A percentile compares a stretch with the other conserved stretches of the same genome.
These are phyloP conservation scores for Schlechtendalia chinensis DNA, from an alignment of 1,140 invertebrate species.

Conservation along the genomic window DNA sequence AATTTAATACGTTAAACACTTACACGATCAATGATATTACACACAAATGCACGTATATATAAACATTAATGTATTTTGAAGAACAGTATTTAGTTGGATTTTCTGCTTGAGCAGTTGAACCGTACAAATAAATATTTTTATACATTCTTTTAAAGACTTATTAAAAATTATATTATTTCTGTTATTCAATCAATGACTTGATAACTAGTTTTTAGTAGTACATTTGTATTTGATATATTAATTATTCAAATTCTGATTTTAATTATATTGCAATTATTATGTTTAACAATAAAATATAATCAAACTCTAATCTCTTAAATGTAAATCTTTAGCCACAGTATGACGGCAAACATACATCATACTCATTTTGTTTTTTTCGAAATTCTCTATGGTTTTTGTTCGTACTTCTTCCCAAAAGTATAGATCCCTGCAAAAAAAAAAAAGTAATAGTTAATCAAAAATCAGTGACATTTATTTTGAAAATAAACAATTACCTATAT, in stretches of 20 bases:
- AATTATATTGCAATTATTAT: too few species aligned
- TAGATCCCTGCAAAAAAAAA: constrained; percentile 66
- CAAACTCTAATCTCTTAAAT: constrained; percentile 18
- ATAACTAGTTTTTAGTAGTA: background rate
- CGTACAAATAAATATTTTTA: too few species aligned
- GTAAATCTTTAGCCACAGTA: constrained; percentile 47
- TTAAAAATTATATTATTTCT: too few species aligned
- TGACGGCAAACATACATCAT: constrained; percentile 74
- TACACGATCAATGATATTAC: too few species aligned
- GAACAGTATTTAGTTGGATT: background rate
- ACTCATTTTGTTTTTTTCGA: constrained; percentile 65
- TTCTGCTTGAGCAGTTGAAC: too few species aligned
- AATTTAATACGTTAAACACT: too few species aligned
- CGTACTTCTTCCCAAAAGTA: constrained; percentile 74
- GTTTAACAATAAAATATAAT: background rate
- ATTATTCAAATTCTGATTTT: background rate
- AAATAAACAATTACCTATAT: constrained; percentile 62
- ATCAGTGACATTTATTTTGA: background rate
- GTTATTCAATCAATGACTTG: background rate
- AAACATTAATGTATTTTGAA: too few species aligned
- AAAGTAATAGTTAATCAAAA: constrained; percentile 14
- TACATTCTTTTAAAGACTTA: too few species aligned
- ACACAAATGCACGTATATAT: too few species aligned
- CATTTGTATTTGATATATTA: background rate
- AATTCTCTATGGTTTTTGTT: constrained; percentile 69